Evolutionary conservation across 1,140 invertebrate species (phyloP), one percentile per base, ranked within the genome.

Genomic region (Trichonephila inaurata): DNA sequence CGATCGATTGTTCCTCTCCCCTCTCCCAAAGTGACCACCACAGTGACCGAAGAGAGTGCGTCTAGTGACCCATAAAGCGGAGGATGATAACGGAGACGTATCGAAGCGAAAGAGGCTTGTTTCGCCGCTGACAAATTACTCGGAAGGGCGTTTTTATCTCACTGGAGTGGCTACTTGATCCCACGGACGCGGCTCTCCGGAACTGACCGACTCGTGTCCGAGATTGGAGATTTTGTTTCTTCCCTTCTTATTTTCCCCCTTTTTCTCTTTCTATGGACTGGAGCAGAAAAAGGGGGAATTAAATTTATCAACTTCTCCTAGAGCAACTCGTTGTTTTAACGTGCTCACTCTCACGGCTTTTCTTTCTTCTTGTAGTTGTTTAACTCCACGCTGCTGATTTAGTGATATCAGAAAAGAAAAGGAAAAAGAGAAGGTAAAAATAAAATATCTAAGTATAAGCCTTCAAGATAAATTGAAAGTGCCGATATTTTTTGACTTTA

Each of bases 161-260:
- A 33, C 40, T 89, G 87, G 40, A 89, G 87, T 69, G 82, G n/a
- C 87, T 40, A 89, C 87, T 89, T 89, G 87, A 89, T 89, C 62
- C 87, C 62, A 40, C 40, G 62, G 87, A 89, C 87, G 60, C 24
- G 5, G 24, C 62, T 64, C 62, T 19, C 28, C 69, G 69, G 69
- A 58, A 66, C 64, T 69, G 66, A 69, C 66, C 66, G 66, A 69
- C 33, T 72, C 87, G 19, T 72, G 62, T 40, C 64, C 87, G 44
- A 69, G 66, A 89, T 89, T 16, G 69, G 69, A 24, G 28, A 18
- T 89, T 44, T 61, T 33, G 58, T 62, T 66, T 61, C 24, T 72
- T 33, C 58, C 21, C 14, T 4, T 14, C 44, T 69, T 58, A 10
- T 51, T 28, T 44, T 28, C 24, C 85, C n/a, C 21, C 85, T 28